Base-by-base conservation (phyloP, 2,888 invertebrate species). In the Hirtodrosophila cameraria region DNA sequence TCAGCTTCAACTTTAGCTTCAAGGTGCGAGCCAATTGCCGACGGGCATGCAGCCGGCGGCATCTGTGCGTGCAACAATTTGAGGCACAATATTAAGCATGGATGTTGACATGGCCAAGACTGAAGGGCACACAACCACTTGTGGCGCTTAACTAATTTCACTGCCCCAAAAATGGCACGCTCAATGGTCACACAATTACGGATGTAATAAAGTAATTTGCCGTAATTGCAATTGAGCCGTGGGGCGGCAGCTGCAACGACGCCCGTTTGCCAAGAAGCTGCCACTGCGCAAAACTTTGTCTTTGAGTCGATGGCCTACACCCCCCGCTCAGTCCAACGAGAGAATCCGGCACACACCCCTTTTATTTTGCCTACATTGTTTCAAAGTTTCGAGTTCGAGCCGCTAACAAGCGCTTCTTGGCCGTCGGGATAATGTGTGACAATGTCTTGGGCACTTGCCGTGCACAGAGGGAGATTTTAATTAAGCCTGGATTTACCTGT, bases 121-220 rank as follows among this genome's bases (percentile, higher is more conserved):
- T 41, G 41, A 45, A 13, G 5, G 61, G 28, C 42, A 30, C 43
- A 12, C 62, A 86, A 88, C 88, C 88, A 88, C 88, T 84, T 84
- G 84, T 84, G 75, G 84, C 71, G 61, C 50, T 42, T 49, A 30
- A 73, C 76, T 73, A 78, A 78, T 86, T 82, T 73, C 64, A 65
- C 61, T 67, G 66, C 69, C 72, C 82, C 63, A 87, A 83, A 87
- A 87, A 86, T 81, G 83, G 86, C 88, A 88, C 84, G 88, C 88
- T 87, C 75, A 80, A 87, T 86, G 88, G 89, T 88, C 88, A 88
- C 88, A 89, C 89, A 89, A 89, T 89, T 89, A 89, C 89, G 89
- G 89, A 89, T 87, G 89, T 90, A 89, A 89, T 89, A 89, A 89
- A 89, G 88, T 89, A 89, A 89, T 89, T 89, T 89, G 86, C 82